A percentile compares a stretch with the other conserved stretches of the same genome.
These are phyloP conservation scores for Adrianichthys oophorus DNA, from an alignment of 2,797 vertebrate species.

Conservation along the genomic window DNA sequence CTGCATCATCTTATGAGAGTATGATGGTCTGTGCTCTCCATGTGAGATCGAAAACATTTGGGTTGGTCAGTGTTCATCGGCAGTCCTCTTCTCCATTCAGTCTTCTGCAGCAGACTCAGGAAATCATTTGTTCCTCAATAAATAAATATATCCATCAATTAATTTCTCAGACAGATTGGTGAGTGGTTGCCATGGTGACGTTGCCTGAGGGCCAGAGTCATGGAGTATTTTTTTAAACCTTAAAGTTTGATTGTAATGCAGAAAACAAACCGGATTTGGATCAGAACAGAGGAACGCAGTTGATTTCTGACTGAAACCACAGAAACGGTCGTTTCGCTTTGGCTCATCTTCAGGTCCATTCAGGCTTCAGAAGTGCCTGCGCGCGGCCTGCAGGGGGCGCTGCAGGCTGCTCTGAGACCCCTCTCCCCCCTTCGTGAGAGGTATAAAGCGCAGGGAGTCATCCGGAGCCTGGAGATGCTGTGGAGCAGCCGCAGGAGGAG, in stretches of 20 bases:
- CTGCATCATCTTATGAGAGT: no score
- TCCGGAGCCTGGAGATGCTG: slow-evolving; percentile 35
- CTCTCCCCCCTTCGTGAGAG: slow-evolving; percentile 9
- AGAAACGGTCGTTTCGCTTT: not conserved
- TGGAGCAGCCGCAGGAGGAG: slow-evolving; percentile 37
- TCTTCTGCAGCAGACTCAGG: no score
- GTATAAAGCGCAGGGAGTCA: slow-evolving; percentile 30
- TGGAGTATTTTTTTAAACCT: not conserved
- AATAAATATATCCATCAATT: no score
- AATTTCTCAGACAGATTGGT: no score
- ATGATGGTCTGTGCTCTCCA: no score
- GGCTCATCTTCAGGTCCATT: not conserved
- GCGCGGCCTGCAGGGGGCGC: slow-evolving; percentile 29
- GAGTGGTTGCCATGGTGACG: no score
- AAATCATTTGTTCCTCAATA: no score
- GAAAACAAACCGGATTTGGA: not conserved
- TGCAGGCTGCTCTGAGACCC: slow-evolving; percentile 7
- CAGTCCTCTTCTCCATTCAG: no score
- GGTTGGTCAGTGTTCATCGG: no score
- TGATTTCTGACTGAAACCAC: not conserved
- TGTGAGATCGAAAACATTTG: no score
- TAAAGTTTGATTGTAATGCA: not conserved
- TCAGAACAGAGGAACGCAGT: not conserved
- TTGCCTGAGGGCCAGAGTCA: not conserved
- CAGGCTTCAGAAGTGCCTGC: not conserved